These are phyloP conservation scores for Thunnus albacares DNA, from an alignment of 2,797 vertebrate species.

Conservation along the genomic window DNA sequence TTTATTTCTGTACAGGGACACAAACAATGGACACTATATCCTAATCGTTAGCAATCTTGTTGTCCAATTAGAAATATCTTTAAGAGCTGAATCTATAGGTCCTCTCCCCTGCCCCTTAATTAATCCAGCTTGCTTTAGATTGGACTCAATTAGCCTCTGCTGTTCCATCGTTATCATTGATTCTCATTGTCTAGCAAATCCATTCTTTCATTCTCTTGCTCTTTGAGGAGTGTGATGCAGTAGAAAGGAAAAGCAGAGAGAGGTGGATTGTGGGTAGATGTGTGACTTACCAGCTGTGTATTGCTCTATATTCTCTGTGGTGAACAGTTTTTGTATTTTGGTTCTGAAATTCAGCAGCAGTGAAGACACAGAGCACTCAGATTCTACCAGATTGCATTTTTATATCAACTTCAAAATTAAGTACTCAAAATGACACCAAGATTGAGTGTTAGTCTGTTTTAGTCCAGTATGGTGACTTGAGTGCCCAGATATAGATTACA, in stretches of 20 bases:
- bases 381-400: not conserved
- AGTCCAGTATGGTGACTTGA: too few species aligned
- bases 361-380: too few species aligned
- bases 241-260: not conserved
- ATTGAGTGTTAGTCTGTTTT: too few species aligned
- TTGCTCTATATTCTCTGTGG: not conserved
- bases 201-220: constrained; percentile 29
- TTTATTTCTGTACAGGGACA: constrained; percentile 33
- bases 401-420: not conserved
- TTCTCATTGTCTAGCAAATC: constrained; percentile 52
- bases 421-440: too few species aligned
- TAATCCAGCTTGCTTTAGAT: constrained; percentile 58
- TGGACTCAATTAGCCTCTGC: constrained; percentile 53
- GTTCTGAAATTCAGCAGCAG: not conserved
- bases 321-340: not conserved
- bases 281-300: not conserved
- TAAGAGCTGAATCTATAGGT: constrained; percentile 41
- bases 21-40: constrained; percentile 16
- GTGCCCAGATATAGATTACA: too few species aligned
- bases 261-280: not conserved
- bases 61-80: constrained; percentile 51
- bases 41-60: constrained; percentile 25
- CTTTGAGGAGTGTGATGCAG: constrained; percentile 23
- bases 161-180: constrained; percentile 46
- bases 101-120: constrained; percentile 52